Percentiles rank a stretch among this genome's conserved stretches.
phyloP scores from a whole-genome alignment of 2,888 invertebrate genomes.

The Drosophila paramelanica region DNA sequence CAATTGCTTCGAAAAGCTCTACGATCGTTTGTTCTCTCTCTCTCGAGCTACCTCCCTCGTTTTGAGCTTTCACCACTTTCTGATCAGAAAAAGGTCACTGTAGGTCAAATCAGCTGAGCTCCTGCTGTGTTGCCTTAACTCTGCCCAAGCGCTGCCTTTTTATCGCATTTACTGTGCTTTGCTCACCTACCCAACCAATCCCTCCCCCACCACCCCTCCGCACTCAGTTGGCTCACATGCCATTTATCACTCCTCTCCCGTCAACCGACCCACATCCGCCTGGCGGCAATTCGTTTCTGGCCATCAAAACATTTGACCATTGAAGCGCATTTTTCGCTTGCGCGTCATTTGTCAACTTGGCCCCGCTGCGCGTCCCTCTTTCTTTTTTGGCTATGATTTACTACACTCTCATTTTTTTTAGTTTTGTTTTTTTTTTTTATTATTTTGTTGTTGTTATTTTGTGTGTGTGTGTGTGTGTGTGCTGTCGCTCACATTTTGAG shows the following conservation, averaged over 20 bases:
- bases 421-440: constrained; percentile 15
- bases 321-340: constrained; percentile 78
- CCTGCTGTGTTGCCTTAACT: constrained; percentile 44
- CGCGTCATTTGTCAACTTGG: constrained; percentile 78
- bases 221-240: background rate
- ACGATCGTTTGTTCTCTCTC: no score
- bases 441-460: background rate
- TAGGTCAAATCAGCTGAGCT: constrained; percentile 29
- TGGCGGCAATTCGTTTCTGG: constrained; percentile 2
- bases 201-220: background rate
- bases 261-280: background rate
- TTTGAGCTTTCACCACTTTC: constrained; percentile 2
- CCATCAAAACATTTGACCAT: constrained; percentile 74
- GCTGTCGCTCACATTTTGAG: constrained; percentile 63
- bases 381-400: constrained; percentile 61
- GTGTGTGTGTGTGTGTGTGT: no score
- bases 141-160: constrained; percentile 31
- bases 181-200: constrained; percentile 32
- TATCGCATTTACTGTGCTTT: constrained; percentile 49
- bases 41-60: background rate
- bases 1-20: no score
- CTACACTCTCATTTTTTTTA: constrained; percentile 32
- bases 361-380: constrained; percentile 4
- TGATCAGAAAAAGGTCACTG: constrained; percentile 35
- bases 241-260: constrained; percentile 17